These are phyloP conservation scores for Synergus laeviventris DNA, from an alignment of 2,888 invertebrate species.

Conservation along the genomic window DNA sequence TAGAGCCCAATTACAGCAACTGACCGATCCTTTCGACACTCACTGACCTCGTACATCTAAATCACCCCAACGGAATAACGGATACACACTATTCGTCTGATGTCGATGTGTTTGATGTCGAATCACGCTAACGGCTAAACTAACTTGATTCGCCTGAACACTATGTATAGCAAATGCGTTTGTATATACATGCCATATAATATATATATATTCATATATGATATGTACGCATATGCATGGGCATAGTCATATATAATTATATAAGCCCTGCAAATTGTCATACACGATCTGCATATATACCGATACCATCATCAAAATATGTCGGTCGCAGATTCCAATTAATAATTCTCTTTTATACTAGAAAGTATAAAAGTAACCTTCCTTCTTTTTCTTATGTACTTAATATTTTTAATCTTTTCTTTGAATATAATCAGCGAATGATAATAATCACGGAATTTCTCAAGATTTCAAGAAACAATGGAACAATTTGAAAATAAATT, in stretches of 20 bases:
- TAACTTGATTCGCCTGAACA: conserved; percentile 38
- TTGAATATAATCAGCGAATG: too few species aligned
- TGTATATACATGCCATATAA: conserved; percentile 43
- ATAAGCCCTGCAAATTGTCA: not conserved
- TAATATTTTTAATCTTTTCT: too few species aligned
- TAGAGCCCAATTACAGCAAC: conserved; percentile 48
- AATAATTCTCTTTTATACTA: too few species aligned
- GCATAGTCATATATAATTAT: not conserved
- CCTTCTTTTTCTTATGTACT: too few species aligned
- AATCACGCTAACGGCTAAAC: conserved; percentile 57
- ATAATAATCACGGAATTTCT: too few species aligned
- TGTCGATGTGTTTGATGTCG: conserved; percentile 67
- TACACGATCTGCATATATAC: not conserved
- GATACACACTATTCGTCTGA: conserved; percentile 71
- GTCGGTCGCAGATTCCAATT: too few species aligned
- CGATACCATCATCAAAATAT: not conserved
- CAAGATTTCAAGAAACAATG: too few species aligned
- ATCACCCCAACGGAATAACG: conserved; percentile 72
- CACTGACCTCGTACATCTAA: conserved; percentile 63
- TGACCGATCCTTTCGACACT: conserved; percentile 49
- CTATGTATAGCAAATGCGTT: conserved; percentile 34
- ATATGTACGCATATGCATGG: too few species aligned
- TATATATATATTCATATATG: too few species aligned
- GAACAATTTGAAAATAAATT: too few species aligned
- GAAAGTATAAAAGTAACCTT: too few species aligned